Evolutionary conservation across 2,113 vertebrate species (phyloP).

Genomic region (Rhea americana): DNA sequence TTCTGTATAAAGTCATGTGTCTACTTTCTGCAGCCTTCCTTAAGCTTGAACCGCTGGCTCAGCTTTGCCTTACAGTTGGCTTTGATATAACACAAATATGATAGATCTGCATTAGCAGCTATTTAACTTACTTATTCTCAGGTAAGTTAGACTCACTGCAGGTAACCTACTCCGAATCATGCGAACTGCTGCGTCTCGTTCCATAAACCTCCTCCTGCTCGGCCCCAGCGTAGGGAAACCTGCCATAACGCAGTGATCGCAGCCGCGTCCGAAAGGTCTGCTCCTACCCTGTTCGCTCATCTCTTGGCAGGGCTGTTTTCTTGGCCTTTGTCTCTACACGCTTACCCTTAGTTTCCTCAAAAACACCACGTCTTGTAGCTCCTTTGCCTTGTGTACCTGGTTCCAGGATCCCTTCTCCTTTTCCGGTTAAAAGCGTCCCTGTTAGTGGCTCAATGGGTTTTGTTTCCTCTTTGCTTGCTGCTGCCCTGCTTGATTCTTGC

Average conservation of each 20-base stretch:
- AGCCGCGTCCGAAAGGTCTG: too few species aligned
- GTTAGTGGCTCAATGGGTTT: background rate
- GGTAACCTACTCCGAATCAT: background rate
- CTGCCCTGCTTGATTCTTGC: background rate
- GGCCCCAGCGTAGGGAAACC: too few species aligned
- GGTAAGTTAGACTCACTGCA: background rate
- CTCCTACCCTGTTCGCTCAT: background rate
- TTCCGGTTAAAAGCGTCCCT: background rate
- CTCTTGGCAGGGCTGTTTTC: background rate
- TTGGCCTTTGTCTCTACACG: too few species aligned
- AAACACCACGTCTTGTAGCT: too few species aligned
- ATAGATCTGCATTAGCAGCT: background rate
- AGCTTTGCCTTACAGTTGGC: background rate
- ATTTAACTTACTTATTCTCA: fast-evolving
- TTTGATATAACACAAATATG: background rate
- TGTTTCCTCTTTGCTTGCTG: background rate
- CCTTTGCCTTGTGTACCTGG: background rate
- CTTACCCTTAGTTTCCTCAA: too few species aligned
- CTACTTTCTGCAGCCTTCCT: background rate
- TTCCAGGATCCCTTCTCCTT: background rate
- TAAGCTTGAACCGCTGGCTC: background rate
- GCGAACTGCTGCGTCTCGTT: too few species aligned
- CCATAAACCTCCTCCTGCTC: too few species aligned
- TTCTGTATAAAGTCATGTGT: background rate
- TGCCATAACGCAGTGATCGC: too few species aligned